Conservation (phyloP, 2,888 invertebrate species). For the Corbicula japonica region DNA sequence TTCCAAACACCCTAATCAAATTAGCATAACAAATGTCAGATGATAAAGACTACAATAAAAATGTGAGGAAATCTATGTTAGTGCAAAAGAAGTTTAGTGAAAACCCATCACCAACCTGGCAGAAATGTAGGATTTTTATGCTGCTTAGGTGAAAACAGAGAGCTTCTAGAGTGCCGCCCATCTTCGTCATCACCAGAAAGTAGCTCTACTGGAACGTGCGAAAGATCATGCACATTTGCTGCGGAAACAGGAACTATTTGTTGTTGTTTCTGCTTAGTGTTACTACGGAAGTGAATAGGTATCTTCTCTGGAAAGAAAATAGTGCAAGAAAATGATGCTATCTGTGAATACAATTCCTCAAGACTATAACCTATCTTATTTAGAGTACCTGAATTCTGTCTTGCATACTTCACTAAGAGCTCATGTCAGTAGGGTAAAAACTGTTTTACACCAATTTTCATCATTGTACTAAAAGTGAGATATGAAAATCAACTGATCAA, state of each 20-base stretch:
- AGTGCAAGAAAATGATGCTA: slow-evolving; percentile 37
- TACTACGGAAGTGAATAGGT: slow-evolving; percentile 80
- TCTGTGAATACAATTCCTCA: no score
- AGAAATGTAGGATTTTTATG: slow-evolving; percentile 77
- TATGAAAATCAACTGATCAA: no score
- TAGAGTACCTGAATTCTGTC: no score
- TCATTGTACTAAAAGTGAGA: no score
- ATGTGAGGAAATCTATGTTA: no score
- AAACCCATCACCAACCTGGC: slow-evolving; percentile 77
- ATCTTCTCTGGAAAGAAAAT: slow-evolving; percentile 79
- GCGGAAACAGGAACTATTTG: slow-evolving; percentile 73
- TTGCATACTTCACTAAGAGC: no score
- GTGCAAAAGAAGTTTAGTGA: slow-evolving; percentile 33
- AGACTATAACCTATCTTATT: no score
- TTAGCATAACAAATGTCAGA: no score
- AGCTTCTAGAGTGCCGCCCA: slow-evolving; percentile 73
- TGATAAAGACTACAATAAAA: no score
- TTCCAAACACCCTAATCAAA: no score
- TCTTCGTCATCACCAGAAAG: slow-evolving; percentile 69
- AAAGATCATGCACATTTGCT: slow-evolving; percentile 75
- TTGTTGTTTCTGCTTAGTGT: slow-evolving; percentile 64
- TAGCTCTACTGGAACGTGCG: slow-evolving; percentile 63
- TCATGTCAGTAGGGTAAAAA: no score
- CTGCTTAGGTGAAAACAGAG: slow-evolving; percentile 73
- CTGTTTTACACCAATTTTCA: no score